Evolutionary conservation across 1,140 invertebrate species (phyloP).

Genomic region (Apis laboriosa): DNA sequence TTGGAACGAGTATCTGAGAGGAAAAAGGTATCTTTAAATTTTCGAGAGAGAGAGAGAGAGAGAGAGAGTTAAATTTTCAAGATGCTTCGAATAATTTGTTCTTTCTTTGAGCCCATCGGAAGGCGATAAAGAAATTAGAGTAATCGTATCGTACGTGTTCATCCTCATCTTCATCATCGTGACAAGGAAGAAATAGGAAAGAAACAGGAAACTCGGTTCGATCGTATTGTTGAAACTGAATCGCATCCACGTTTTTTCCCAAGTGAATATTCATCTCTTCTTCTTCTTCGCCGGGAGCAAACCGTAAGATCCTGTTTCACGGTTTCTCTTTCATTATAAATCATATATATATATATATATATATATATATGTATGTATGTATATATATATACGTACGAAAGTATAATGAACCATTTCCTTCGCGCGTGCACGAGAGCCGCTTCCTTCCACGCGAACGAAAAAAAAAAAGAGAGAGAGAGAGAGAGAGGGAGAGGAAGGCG

Average conservation of each 20-base stretch:
- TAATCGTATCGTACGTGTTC: too few species aligned
- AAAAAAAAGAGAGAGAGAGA: neutral
- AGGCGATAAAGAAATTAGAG: too few species aligned
- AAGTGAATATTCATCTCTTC: slow-evolving; percentile 5
- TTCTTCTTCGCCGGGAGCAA: neutral
- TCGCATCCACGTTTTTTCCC: neutral
- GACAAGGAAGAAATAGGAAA: neutral
- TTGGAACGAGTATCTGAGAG: too few species aligned
- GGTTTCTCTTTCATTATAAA: slow-evolving; percentile 20
- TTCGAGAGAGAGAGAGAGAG: too few species aligned
- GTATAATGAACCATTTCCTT: slow-evolving; percentile 8
- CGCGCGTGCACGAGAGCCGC: neutral
- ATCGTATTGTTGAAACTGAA: neutral
- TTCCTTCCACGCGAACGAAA: slow-evolving; percentile 1
- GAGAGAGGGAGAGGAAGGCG: too few species aligned
- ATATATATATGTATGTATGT: too few species aligned
- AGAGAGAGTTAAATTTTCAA: too few species aligned
- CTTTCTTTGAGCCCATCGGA: too few species aligned
- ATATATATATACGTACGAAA: neutral
- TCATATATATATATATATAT: neutral
- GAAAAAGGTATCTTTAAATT: too few species aligned
- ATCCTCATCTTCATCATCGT: too few species aligned
- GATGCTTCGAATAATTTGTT: too few species aligned
- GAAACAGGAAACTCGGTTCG: neutral
- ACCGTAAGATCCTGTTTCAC: slow-evolving; percentile 14